Percentiles rank a stretch among this genome's conserved stretches.
Evolutionary conservation across 2,797 vertebrate species (phyloP).

Genomic region (Characodon lateralis): DNA sequence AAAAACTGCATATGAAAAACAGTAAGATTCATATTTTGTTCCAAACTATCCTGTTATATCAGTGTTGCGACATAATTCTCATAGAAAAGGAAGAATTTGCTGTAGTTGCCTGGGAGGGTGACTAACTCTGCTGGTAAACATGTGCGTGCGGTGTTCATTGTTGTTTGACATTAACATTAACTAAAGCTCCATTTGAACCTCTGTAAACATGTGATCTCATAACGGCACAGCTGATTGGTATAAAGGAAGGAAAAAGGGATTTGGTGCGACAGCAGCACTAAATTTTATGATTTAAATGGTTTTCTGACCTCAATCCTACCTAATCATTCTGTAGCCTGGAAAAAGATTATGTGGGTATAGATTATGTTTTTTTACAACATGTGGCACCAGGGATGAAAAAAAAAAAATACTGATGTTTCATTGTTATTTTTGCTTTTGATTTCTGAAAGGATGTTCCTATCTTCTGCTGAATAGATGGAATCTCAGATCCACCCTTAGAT

Average conservation of each 20-base stretch:
- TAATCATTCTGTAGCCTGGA: slow-evolving; percentile 76
- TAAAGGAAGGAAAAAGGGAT: slow-evolving; percentile 39
- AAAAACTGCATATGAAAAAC: background rate
- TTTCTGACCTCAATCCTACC: slow-evolving; percentile 84
- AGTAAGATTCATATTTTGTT: too few species aligned
- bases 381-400: slow-evolving; percentile 41
- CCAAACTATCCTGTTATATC: background rate
- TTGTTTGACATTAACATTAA: slow-evolving; percentile 31
- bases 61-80: slow-evolving; percentile 1
- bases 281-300: slow-evolving; percentile 78
- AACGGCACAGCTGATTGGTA: slow-evolving; percentile 51
- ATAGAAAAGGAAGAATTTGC: slow-evolving; percentile 29
- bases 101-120: slow-evolving; percentile 56
- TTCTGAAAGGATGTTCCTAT: slow-evolving; percentile 44
- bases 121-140: slow-evolving; percentile 54
- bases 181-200: slow-evolving; percentile 32
- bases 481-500: slow-evolving; percentile 63
- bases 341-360: slow-evolving; percentile 76
- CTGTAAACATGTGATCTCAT: slow-evolving; percentile 54
- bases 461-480: slow-evolving; percentile 54
- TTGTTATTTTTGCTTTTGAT: slow-evolving; percentile 44
- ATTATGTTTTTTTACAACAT: slow-evolving; percentile 75
- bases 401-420: slow-evolving; percentile 35
- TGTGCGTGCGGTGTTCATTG: slow-evolving; percentile 40
- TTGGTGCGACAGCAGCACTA: slow-evolving; percentile 45